phyloP scores from a whole-genome alignment of 2,888 invertebrate genomes.

The Epirrhoe alternata region DNA sequence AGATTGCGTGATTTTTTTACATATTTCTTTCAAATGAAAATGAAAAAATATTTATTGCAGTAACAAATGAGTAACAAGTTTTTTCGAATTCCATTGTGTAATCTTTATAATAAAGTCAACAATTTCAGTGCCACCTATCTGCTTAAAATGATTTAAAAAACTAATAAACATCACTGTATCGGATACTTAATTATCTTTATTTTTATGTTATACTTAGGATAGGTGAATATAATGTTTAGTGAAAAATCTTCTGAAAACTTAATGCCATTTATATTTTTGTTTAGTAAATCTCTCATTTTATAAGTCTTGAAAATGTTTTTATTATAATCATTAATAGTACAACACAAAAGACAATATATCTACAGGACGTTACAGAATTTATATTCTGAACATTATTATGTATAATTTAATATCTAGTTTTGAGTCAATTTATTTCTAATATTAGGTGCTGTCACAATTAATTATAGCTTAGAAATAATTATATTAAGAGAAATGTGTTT shows the following conservation, averaged over 20 bases:
- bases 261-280: neutral
- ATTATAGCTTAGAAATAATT: conserved; percentile 16
- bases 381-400: neutral
- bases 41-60: too few species aligned
- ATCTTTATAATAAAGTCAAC: too few species aligned
- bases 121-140: too few species aligned
- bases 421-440: conserved; percentile 8
- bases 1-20: too few species aligned
- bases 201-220: neutral
- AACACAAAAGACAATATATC: neutral
- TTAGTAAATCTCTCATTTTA: neutral
- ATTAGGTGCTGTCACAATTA: conserved; percentile 24
- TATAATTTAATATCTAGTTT: neutral
- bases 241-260: neutral
- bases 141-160: too few species aligned
- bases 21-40: too few species aligned
- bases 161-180: too few species aligned
- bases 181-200: too few species aligned
- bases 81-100: too few species aligned
- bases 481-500: neutral
- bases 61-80: too few species aligned
- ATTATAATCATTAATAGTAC: too few species aligned
- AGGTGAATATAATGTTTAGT: neutral
- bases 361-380: neutral
- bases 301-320: too few species aligned